Evolutionary conservation across 1,140 invertebrate genomes (phyloP).

Genomic region (Platyura marginata): DNA sequence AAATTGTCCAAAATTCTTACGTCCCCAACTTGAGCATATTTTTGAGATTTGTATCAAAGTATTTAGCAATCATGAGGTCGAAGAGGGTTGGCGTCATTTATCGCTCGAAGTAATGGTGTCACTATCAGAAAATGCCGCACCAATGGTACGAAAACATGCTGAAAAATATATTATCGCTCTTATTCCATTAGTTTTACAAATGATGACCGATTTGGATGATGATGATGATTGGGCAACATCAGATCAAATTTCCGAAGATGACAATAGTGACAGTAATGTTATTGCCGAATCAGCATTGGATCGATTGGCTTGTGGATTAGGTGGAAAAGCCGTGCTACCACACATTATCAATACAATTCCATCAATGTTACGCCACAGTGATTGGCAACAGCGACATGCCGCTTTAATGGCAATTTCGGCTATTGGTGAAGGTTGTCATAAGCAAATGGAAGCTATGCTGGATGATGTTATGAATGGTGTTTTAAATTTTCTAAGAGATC

Average conservation of each 20-base stretch:
- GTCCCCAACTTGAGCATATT: conserved; percentile 69
- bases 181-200: conserved; percentile 68
- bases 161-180: conserved; percentile 58
- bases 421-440: conserved; percentile 94
- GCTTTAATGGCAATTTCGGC: conserved; percentile 97
- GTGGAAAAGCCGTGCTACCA: conserved; percentile 87
- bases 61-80: conserved; percentile 49
- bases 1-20: conserved; percentile 77
- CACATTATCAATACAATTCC: conserved; percentile 74
- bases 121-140: conserved; percentile 82
- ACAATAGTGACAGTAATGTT: conserved; percentile 77
- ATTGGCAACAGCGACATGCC: conserved; percentile 81
- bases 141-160: conserved; percentile 84
- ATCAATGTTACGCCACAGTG: conserved; percentile 62
- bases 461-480: conserved; percentile 80
- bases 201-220: conserved; percentile 97
- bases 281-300: conserved; percentile 94
- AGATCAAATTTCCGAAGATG: conserved; percentile 67
- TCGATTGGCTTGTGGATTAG: conserved; percentile 84
- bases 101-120: conserved; percentile 89
- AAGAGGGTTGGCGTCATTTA: conserved; percentile 77
- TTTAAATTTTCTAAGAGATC: conserved; percentile 72
- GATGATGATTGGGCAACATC: conserved; percentile 66
- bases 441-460: conserved; percentile 91
- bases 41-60: conserved; percentile 85